These are phyloP conservation scores for Drosophila chauvacae DNA, from an alignment of 1,140 invertebrate species.

Conservation along the genomic window DNA sequence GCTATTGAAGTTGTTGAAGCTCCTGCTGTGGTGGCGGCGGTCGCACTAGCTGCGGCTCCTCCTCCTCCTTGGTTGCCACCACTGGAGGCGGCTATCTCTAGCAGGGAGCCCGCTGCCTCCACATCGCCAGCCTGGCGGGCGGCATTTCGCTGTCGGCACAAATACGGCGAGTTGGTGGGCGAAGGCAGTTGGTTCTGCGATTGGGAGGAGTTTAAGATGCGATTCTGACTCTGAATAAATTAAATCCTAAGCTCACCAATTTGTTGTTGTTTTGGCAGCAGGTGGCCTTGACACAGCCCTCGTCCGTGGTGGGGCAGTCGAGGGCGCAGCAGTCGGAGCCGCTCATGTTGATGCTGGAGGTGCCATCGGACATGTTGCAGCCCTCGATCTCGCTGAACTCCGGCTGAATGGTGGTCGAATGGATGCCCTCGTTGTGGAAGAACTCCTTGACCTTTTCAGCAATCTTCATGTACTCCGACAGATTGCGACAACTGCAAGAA, in stretches of 20 bases:
- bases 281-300: conserved; percentile 92
- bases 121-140: conserved; percentile 84
- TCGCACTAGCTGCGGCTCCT: conserved; percentile 17
- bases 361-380: conserved; percentile 81
- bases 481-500: conserved; percentile 91
- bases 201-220: too few species aligned
- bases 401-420: conserved; percentile 96
- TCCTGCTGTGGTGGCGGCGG: not conserved
- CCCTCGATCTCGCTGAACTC: conserved; percentile 92
- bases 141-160: conserved; percentile 90
- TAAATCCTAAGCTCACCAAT: conserved; percentile 46
- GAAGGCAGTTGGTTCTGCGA: conserved; percentile 89
- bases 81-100: conserved; percentile 53
- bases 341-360: conserved; percentile 84
- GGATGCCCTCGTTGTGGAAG: conserved; percentile 93
- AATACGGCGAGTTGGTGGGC: conserved; percentile 90
- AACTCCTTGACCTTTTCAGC: conserved; percentile 97
- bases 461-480: conserved; percentile 96
- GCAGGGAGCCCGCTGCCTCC: conserved; percentile 74
- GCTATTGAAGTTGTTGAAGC: conserved; percentile 31
- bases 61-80: conserved; percentile 34
- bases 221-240: not conserved
- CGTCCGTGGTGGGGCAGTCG: conserved; percentile 93
- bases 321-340: conserved; percentile 90
- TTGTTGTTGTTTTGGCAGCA: conserved; percentile 88